Conservation (phyloP, 2,797 vertebrate genomes). For the Arrhamphus sclerolepis region DNA sequence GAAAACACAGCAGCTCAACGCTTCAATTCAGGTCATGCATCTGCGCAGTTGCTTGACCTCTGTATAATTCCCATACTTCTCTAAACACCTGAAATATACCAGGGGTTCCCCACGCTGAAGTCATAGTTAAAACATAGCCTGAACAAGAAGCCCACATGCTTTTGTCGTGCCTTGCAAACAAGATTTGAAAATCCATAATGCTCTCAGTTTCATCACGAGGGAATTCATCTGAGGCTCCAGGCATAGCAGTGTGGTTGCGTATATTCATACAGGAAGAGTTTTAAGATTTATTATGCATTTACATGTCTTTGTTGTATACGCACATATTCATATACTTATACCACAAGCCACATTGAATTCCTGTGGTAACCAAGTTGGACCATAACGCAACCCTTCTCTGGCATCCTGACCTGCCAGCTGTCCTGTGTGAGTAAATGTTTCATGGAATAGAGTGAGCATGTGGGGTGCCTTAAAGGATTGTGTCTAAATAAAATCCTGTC, state of each 20-base stretch:
- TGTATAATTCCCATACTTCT: neutral
- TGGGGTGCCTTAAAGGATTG: slow-evolving; percentile 51
- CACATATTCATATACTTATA: slow-evolving; percentile 46
- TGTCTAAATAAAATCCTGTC: slow-evolving; percentile 54
- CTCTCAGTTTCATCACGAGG: slow-evolving; percentile 14
- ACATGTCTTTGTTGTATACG: slow-evolving; percentile 8
- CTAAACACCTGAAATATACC: slow-evolving; percentile 11
- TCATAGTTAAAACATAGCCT: slow-evolving; percentile 35
- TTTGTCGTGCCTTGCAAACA: slow-evolving; percentile 17
- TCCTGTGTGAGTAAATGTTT: slow-evolving; percentile 43
- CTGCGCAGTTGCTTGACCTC: neutral
- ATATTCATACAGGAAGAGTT: slow-evolving; percentile 11
- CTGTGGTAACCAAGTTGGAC: slow-evolving; percentile 24
- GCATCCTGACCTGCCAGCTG: slow-evolving; percentile 48
- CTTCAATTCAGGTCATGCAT: slow-evolving; percentile 19
- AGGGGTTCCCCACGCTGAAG: slow-evolving; percentile 28
- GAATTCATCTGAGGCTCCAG: slow-evolving; percentile 18
- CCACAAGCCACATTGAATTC: slow-evolving; percentile 44
- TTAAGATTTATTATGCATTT: slow-evolving; percentile 13
- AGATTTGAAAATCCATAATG: slow-evolving; percentile 4
- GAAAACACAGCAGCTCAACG: slow-evolving; percentile 6
- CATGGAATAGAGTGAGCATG: slow-evolving; percentile 9
- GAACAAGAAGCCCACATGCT: slow-evolving; percentile 21
- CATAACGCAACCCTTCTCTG: slow-evolving; percentile 26
- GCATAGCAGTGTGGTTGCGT: slow-evolving; percentile 16